Base-by-base conservation (phyloP, 2,888 invertebrate species). In the Meta bourneti region DNA sequence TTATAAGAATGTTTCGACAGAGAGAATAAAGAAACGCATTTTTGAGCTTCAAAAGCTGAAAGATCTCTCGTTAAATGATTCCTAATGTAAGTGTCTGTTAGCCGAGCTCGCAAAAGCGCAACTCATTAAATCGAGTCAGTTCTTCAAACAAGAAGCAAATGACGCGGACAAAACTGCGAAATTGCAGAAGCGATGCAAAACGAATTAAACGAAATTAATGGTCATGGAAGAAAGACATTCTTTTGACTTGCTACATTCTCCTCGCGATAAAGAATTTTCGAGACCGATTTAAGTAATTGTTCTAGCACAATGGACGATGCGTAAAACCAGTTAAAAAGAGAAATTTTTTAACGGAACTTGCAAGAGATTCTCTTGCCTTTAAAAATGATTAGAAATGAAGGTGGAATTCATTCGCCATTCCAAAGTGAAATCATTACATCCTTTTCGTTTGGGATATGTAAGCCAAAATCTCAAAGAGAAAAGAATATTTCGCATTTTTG, bases 171-270 rank as follows among this genome's bases (percentile, higher is more conserved):
- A 61, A 61, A 61, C 7, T 61, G 13, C n/a, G 52, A n/a, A 16
- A 52, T 78, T 49, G 16, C 52, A 52, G 52, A 78, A 78, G 34
- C 52, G 8, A 78, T 52, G 78, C n/a, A 9, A 52, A 78, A 78
- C 19, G 52, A 19, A 52, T 78, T 52, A 52, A 78, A 78, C 52
- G 49, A 78, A 78, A 78, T 49, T 77, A 77, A 77, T 77, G 77
- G 77, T 4, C 34, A 16, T 78, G 52, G 61, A 52, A 78, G 19
- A 78, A 61, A 20, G n/a, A 48, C 20, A 48, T 52, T 52, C 78
- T 61, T 61, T 61, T 61, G 16, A 61, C 61, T 8, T 5, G 11
- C 16, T 16, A 61, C 13, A 61, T 34, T 16, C 61, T 61, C 61
- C 8, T 9, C 61, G 34, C 61, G 16, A 61, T 61, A 61, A 61